Percentiles rank a stretch among this genome's conserved stretches.
phyloP scores from a whole-genome alignment of 2,113 vertebrate species.

The Hassar affinis region DNA sequence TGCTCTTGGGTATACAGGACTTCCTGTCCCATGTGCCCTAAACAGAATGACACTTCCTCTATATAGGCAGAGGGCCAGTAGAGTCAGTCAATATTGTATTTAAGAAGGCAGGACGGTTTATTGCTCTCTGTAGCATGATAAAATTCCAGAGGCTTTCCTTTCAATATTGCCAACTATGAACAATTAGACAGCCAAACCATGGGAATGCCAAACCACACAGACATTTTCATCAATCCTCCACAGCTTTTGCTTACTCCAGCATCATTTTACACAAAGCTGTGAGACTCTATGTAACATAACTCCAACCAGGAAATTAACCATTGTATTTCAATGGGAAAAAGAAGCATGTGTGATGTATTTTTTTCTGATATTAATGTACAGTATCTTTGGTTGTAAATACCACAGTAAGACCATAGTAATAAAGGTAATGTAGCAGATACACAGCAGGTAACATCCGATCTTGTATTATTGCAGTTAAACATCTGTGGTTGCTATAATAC shows the following conservation, averaged over 20 bases:
- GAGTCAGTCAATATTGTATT: slow-evolving; percentile 20
- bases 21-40: background rate
- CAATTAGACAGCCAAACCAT: background rate
- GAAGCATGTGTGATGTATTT: too few relatives aligned
- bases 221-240: background rate
- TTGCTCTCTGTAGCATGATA: background rate
- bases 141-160: background rate
- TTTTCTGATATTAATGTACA: background rate
- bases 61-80: slow-evolving; percentile 19
- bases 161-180: background rate
- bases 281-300: too few relatives aligned
- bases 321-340: too few relatives aligned
- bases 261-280: background rate
- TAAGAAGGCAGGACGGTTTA: background rate
- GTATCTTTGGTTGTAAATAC: background rate
- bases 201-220: too few relatives aligned
- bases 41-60: slow-evolving; percentile 39
- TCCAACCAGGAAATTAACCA: background rate
- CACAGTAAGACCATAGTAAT: background rate
- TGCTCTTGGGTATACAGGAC: slow-evolving; percentile 39
- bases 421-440: background rate
- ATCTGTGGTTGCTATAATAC: background rate
- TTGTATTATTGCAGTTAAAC: background rate
- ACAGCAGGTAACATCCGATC: background rate
- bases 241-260: background rate